phyloP scores from a whole-genome alignment of 2,113 vertebrate genomes.

The Sapajus apella region DNA sequence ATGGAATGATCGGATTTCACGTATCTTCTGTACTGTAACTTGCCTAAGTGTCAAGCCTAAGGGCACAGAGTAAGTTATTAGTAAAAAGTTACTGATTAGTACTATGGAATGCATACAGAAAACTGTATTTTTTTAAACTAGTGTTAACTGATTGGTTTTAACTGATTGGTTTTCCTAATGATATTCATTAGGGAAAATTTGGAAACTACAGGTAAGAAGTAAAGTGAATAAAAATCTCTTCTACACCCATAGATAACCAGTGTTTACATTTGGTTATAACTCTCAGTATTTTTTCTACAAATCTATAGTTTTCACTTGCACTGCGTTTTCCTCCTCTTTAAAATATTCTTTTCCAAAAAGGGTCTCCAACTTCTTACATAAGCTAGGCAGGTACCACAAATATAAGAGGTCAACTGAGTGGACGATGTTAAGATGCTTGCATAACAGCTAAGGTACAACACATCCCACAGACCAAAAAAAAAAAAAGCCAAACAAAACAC shows the following conservation, averaged over 20 bases:
- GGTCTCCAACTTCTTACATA: neutral
- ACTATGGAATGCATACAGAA: neutral
- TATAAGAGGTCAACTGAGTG: neutral
- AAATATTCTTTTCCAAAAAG: conserved; percentile 11
- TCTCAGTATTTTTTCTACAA: neutral
- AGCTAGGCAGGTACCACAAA: neutral
- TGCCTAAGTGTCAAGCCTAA: neutral
- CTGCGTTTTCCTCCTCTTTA: neutral
- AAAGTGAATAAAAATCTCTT: neutral
- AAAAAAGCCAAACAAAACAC: neutral
- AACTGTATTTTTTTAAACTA: neutral
- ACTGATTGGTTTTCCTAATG: neutral
- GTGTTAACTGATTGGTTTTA: neutral
- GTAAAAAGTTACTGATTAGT: neutral
- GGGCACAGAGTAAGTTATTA: neutral
- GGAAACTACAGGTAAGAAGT: neutral
- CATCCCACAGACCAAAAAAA: neutral
- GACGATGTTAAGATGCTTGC: neutral
- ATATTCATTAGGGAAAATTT: neutral
- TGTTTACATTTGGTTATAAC: conserved; percentile 13
- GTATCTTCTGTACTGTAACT: neutral
- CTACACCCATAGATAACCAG: neutral
- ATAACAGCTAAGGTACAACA: neutral
- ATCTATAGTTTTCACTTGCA: neutral
- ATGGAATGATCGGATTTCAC: neutral